phyloP scores from a whole-genome alignment of 2,113 vertebrate species.

The Tretioscincus oriximinensis region DNA sequence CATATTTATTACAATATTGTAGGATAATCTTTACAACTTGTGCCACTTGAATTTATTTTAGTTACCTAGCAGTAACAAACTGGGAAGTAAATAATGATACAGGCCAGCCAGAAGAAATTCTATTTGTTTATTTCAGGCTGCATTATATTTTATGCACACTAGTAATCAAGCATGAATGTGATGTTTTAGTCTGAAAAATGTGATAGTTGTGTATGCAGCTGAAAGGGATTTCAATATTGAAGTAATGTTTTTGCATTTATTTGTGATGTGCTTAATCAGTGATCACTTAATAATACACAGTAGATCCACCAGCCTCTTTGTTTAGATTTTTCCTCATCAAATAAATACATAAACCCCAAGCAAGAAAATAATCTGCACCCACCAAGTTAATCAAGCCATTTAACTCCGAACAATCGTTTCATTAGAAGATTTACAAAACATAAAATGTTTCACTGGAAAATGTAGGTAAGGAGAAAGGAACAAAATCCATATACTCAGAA shows the following conservation, averaged over 20 bases:
- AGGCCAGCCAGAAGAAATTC: too few relatives aligned
- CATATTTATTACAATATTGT: too few relatives aligned
- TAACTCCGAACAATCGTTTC: slow-evolving; percentile 10
- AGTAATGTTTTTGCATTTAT: background rate
- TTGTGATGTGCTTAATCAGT: background rate
- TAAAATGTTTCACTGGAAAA: slow-evolving; percentile 4
- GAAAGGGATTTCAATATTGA: background rate
- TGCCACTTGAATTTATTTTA: background rate
- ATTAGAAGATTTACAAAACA: background rate
- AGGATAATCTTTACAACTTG: background rate
- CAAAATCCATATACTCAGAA: background rate
- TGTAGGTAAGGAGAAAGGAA: slow-evolving; percentile 12
- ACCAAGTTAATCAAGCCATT: slow-evolving; percentile 12
- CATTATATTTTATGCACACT: background rate
- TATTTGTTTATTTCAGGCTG: background rate
- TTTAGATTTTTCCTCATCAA: background rate
- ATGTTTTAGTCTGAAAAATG: background rate
- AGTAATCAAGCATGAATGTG: background rate
- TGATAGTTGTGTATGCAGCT: background rate
- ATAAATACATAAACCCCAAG: background rate
- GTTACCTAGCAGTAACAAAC: background rate
- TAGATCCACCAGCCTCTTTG: background rate
- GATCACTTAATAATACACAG: background rate
- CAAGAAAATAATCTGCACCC: background rate
- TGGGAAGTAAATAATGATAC: background rate